These are phyloP conservation scores for Apostichopus californicus DNA, from an alignment of 35 echinoderm and acorn worm genomes.

Conservation along the genomic window DNA sequence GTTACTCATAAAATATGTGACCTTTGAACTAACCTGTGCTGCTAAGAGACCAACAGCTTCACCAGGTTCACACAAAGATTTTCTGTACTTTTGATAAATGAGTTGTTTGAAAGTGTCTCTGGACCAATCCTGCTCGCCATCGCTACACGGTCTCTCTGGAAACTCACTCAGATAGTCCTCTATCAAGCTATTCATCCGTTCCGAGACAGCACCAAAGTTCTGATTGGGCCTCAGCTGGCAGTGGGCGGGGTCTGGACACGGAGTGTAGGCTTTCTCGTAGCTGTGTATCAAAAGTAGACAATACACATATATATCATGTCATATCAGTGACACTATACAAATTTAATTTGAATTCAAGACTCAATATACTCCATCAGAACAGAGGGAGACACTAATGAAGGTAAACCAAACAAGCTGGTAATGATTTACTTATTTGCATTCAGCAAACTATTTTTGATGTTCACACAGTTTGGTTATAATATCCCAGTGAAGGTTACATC, in stretches of 20 bases:
- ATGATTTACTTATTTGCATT: no score
- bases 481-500: no score
- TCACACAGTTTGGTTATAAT: no score
- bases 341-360: no score
- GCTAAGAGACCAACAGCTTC: conserved; percentile 94
- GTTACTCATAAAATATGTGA: neutral
- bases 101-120: conserved; percentile 65
- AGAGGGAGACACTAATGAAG: no score
- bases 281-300: conserved; percentile 30
- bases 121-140: neutral
- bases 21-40: conserved; percentile 74
- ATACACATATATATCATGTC: no score
- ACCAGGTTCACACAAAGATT: conserved; percentile 84
- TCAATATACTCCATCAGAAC: no score
- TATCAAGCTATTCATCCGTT: conserved; percentile 69
- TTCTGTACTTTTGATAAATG: conserved; percentile 82
- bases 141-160: neutral
- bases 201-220: conserved; percentile 88
- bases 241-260: conserved; percentile 86
- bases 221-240: conserved; percentile 79
- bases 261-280: conserved; percentile 65
- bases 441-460: no score
- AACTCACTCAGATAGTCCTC: conserved; percentile 69
- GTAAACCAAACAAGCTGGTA: no score
- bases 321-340: no score